A percentile compares a stretch with the other conserved stretches of the same genome.
Conservation (phyloP, 2,797 vertebrate genomes). For the Pseudocheirus occidentalis region DNA sequence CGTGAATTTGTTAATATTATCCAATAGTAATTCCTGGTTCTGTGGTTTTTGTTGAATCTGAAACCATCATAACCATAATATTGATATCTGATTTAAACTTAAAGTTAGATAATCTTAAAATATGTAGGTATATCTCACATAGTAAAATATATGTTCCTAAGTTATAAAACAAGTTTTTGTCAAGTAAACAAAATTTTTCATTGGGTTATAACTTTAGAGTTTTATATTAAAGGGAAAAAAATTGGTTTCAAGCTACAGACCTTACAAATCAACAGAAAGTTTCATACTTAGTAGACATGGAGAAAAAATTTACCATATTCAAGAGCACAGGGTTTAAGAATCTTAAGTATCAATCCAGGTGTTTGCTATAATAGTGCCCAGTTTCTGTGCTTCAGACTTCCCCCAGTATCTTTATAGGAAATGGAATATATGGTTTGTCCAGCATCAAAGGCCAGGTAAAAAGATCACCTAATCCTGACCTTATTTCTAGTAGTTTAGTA, state of each 20-base stretch:
- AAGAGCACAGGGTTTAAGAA: not conserved
- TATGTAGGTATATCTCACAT: not conserved
- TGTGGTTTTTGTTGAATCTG: not conserved
- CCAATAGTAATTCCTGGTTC: not conserved
- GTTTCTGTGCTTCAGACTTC: not conserved
- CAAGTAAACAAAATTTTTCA: not conserved
- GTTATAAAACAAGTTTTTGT: not conserved
- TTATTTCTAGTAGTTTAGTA: not conserved
- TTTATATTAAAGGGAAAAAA: not conserved
- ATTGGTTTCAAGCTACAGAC: not conserved
- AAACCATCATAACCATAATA: not conserved
- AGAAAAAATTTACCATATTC: not conserved
- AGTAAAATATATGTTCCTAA: not conserved
- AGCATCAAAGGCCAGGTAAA: not conserved
- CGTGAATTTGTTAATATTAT: rapidly evolving
- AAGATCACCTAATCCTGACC: not conserved
- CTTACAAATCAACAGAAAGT: not conserved
- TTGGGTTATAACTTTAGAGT: not conserved
- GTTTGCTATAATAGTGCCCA: not conserved
- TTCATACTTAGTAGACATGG: not conserved
- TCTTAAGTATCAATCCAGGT: not conserved
- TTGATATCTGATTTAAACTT: not conserved
- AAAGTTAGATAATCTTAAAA: not conserved
- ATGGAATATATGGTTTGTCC: not conserved
- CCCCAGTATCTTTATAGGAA: not conserved